These are phyloP conservation scores for Silurus glanis DNA, from an alignment of 2,113 vertebrate species.

Conservation along the genomic window DNA sequence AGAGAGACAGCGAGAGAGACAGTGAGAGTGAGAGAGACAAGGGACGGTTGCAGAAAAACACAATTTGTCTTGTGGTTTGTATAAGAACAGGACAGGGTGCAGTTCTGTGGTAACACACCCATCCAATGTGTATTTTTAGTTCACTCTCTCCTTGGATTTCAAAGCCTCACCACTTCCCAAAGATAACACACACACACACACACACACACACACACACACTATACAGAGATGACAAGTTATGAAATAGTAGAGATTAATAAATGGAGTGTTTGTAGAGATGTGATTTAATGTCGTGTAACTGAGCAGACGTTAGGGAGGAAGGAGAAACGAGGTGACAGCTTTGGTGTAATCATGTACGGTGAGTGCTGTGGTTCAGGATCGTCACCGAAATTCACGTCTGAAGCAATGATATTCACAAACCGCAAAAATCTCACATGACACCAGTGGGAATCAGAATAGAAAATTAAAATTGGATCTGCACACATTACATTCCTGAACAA, in stretches of 20 bases:
- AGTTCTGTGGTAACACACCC: slow-evolving; percentile 29
- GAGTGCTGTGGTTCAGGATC: neutral
- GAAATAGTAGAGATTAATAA: slow-evolving; percentile 15
- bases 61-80: slow-evolving; percentile 54
- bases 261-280: neutral
- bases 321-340: neutral
- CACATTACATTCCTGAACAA: slow-evolving; percentile 25
- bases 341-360: neutral
- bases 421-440: slow-evolving; percentile 23
- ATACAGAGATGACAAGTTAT: slow-evolving; percentile 12
- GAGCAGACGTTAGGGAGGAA: slow-evolving; percentile 7
- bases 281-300: neutral
- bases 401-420: neutral
- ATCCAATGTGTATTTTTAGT: slow-evolving; percentile 38
- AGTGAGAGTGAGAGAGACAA: neutral
- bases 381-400: slow-evolving; percentile 9
- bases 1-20: neutral
- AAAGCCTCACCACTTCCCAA: slow-evolving; percentile 33
- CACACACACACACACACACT: neutral
- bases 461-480: neutral
- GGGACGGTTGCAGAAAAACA: slow-evolving; percentile 41
- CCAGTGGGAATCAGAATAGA: slow-evolving; percentile 48
- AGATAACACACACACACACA: slow-evolving; percentile 37
- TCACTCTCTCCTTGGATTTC: slow-evolving; percentile 41
- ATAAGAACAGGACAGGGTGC: slow-evolving; percentile 49